A percentile compares a stretch with the other conserved stretches of the same genome.
These are phyloP conservation scores for Microplitis demolitor DNA, from an alignment of 1,140 invertebrate species.

Conservation along the genomic window DNA sequence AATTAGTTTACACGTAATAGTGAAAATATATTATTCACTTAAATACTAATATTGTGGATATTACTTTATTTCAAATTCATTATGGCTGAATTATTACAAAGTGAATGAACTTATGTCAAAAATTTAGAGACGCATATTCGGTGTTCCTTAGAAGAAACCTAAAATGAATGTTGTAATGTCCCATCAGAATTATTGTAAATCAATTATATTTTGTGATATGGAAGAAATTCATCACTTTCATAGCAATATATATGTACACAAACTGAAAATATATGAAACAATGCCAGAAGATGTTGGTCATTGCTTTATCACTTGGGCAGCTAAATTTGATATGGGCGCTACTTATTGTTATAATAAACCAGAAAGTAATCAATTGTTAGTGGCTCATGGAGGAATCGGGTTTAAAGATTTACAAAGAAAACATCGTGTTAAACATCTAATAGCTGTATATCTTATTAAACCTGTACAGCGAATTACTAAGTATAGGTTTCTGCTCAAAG, in stretches of 20 bases:
- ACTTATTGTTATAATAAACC: conserved; percentile 99
- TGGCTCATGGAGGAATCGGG: conserved; percentile 86
- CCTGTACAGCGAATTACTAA: conserved; percentile 99
- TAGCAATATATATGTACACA: too few species aligned
- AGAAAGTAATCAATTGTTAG: conserved; percentile 91
- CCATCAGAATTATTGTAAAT: too few species aligned
- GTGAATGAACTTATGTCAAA: conserved; percentile 97
- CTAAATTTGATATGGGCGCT: conserved; percentile 98
- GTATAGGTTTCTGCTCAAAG: conserved; percentile 96
- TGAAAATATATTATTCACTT: background rate
- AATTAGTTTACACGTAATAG: background rate
- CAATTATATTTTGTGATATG: too few species aligned
- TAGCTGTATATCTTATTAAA: conserved; percentile 97
- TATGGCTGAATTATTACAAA: conserved; percentile 96
- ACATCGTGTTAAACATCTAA: conserved; percentile 88
- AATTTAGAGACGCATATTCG: conserved; percentile 95
- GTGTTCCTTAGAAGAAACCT: conserved; percentile 86
- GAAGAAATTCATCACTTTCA: conserved; percentile 96
- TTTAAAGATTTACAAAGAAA: conserved; percentile 89
- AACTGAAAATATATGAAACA: too few species aligned
- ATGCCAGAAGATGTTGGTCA: too few species aligned
- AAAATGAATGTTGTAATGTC: conserved; percentile 69
- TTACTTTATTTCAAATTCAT: conserved; percentile 74
- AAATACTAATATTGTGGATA: background rate
- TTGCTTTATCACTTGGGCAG: conserved; percentile 98